Evolutionary conservation across 2,888 invertebrate species (phyloP).

Genomic region (Lithophane semibrunnea): DNA sequence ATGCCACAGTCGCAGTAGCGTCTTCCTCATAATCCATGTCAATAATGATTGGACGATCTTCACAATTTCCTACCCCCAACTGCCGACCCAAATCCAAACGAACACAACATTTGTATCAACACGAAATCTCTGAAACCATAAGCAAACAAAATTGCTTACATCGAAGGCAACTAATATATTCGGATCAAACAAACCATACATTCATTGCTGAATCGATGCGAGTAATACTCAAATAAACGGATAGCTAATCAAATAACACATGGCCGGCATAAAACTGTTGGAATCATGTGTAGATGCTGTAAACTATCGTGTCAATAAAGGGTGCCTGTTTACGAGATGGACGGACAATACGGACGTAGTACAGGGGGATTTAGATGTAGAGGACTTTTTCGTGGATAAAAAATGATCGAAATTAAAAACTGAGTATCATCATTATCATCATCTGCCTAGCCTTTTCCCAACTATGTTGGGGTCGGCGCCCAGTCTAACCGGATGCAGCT

Average conservation of each 20-base stretch:
- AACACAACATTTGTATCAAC: constrained; percentile 45
- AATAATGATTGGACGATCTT: background rate
- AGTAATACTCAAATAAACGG: constrained; percentile 73
- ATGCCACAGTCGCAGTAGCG: background rate
- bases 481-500: too few relatives aligned
- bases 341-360: constrained; percentile 63
- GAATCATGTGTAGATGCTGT: constrained; percentile 62
- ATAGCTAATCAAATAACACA: constrained; percentile 75
- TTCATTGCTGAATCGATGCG: constrained; percentile 67
- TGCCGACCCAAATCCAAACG: constrained; percentile 21
- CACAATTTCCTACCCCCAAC: constrained; percentile 8
- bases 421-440: too few relatives aligned
- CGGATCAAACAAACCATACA: constrained; percentile 69
- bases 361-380: constrained; percentile 44
- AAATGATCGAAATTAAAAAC: background rate
- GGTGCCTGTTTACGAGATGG: constrained; percentile 68
- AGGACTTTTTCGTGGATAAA: background rate
- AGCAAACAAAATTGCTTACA: constrained; percentile 63
- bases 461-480: too few relatives aligned
- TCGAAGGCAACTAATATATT: constrained; percentile 63
- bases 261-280: constrained; percentile 77
- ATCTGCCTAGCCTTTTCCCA: too few relatives aligned
- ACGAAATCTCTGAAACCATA: constrained; percentile 44
- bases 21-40: background rate
- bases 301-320: constrained; percentile 72